Conservation (phyloP, 2,113 vertebrate genomes). For the Scopus umbretta region DNA sequence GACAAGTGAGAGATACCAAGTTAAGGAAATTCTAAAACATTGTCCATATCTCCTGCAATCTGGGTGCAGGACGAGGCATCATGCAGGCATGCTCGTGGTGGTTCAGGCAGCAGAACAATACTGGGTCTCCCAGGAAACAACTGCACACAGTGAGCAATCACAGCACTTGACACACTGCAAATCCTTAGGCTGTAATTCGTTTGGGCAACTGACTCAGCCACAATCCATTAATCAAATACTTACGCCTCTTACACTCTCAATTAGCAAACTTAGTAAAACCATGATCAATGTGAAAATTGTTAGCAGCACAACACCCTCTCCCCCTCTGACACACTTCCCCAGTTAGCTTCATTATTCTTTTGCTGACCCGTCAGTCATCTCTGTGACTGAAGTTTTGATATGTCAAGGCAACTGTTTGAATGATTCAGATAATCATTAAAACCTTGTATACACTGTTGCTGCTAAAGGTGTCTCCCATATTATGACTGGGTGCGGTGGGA, state of each 20-base stretch:
- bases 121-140: neutral
- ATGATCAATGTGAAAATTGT: neutral
- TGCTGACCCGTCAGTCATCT: neutral
- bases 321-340: accelerated
- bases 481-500: neutral
- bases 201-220: neutral
- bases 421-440: neutral
- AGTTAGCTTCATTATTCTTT: neutral
- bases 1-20: neutral
- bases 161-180: neutral
- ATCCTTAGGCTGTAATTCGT: neutral
- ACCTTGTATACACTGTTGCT: neutral
- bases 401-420: neutral
- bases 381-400: neutral
- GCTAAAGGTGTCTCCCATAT: neutral
- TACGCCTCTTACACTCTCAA: neutral
- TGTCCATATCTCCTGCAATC: neutral
- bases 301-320: neutral
- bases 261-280: neutral
- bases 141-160: neutral
- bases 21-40: slow-evolving; percentile 13
- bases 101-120: neutral
- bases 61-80: neutral
- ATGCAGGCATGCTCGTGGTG: neutral
- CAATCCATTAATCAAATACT: slow-evolving; percentile 6